Evolutionary conservation across 2,113 vertebrate genomes (phyloP).

Genomic region (Hypomesus transpacificus): DNA sequence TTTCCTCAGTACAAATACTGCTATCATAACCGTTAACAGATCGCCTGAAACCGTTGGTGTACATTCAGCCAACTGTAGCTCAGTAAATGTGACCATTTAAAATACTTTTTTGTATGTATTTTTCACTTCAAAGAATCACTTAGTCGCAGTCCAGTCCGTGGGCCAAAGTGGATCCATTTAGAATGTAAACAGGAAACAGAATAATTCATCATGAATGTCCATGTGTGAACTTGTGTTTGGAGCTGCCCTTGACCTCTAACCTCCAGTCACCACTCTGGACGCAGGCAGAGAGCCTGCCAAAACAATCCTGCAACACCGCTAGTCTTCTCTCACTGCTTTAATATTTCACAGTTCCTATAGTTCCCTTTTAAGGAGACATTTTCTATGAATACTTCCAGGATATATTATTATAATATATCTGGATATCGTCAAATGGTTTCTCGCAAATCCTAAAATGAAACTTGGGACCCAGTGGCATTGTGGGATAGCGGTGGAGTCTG

Average conservation of each 20-base stretch:
- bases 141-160: conserved; percentile 9
- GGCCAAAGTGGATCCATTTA: conserved; percentile 32
- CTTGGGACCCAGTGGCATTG: conserved; percentile 60
- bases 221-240: conserved; percentile 23
- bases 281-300: neutral
- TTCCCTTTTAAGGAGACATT: conserved; percentile 31
- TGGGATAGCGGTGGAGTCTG: conserved; percentile 54
- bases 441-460: conserved; percentile 63
- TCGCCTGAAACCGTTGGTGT: conserved; percentile 16
- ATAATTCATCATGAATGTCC: conserved; percentile 21
- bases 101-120: neutral
- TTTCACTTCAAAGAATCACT: conserved; percentile 21
- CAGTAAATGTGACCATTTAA: conserved; percentile 14
- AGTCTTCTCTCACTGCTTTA: conserved; percentile 44
- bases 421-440: conserved; percentile 50
- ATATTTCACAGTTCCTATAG: conserved; percentile 42
- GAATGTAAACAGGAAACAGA: conserved; percentile 48
- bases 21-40: conserved; percentile 21
- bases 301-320: conserved; percentile 26
- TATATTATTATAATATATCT: conserved; percentile 55
- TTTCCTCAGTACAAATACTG: neutral
- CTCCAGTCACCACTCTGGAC: neutral
- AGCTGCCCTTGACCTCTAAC: conserved; percentile 31
- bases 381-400: conserved; percentile 26
- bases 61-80: conserved; percentile 22